These are phyloP conservation scores for Scolanthus callimorphus DNA, from an alignment of 92 coral and sea anemone genomes.

Conservation along the genomic window DNA sequence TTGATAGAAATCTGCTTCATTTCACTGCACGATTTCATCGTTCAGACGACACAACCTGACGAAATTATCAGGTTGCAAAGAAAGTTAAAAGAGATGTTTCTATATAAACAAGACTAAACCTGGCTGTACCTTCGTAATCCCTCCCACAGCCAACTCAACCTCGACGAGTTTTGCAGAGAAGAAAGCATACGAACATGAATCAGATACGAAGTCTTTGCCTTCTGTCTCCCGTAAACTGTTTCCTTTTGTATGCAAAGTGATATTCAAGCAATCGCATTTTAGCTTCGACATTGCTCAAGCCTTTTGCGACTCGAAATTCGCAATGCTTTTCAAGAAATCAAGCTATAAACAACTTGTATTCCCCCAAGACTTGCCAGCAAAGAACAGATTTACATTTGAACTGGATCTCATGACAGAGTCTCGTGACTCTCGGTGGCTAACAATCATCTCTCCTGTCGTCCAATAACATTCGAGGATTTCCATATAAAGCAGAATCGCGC, in stretches of 20 bases:
- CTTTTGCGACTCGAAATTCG: not conserved
- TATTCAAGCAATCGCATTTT: conserved; percentile 75
- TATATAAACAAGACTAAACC: too few species aligned
- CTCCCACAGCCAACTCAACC: conserved; percentile 94
- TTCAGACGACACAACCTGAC: too few species aligned
- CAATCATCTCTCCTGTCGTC: too few species aligned
- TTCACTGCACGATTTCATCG: not conserved
- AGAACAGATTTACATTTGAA: not conserved
- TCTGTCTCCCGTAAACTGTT: conserved; percentile 64
- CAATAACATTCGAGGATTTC: too few species aligned
- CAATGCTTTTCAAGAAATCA: not conserved
- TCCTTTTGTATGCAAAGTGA: conserved; percentile 70
- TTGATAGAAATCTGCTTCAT: too few species aligned
- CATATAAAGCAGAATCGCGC: too few species aligned
- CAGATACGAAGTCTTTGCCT: conserved; percentile 67
- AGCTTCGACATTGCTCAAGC: conserved; percentile 65
- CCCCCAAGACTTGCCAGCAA: not conserved
- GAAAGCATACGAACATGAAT: conserved; percentile 43
- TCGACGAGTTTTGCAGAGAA: conserved; percentile 66
- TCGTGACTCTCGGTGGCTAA: too few species aligned
- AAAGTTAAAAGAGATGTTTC: too few species aligned
- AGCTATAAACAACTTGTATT: not conserved
- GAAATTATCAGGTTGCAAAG: too few species aligned
- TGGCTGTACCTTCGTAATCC: conserved; percentile 95
- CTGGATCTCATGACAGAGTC: conserved; percentile 1